Evolutionary conservation across 1,140 invertebrate genomes (phyloP).

Genomic region (Micrasema longulum): DNA sequence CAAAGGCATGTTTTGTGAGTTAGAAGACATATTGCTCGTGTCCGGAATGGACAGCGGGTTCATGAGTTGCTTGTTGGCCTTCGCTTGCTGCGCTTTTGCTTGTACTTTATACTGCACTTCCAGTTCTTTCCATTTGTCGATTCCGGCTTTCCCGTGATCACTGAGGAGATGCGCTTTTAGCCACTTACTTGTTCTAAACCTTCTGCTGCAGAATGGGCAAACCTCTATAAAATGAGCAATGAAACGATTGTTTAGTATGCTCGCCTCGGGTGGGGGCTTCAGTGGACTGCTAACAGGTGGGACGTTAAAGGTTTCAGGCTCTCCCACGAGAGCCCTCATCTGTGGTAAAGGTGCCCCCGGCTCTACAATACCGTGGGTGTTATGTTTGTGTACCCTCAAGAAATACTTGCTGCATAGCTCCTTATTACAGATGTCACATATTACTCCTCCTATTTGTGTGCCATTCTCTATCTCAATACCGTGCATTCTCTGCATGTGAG

Average conservation of each 20-base stretch:
- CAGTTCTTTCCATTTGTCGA: slow-evolving; percentile 78
- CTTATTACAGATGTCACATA: slow-evolving; percentile 97
- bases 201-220: slow-evolving; percentile 87
- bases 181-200: slow-evolving; percentile 92
- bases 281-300: slow-evolving; percentile 65
- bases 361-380: slow-evolving; percentile 94
- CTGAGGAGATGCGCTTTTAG: slow-evolving; percentile 88
- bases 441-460: slow-evolving; percentile 90
- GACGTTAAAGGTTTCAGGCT: slow-evolving; percentile 51
- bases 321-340: slow-evolving; percentile 51
- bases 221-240: slow-evolving; percentile 81
- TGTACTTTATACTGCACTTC: slow-evolving; percentile 60
- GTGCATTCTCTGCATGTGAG: slow-evolving; percentile 99
- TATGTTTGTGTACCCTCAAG: slow-evolving; percentile 95
- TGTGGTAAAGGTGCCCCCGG: slow-evolving; percentile 66
- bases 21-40: slow-evolving; percentile 68
- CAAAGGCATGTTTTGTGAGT: slow-evolving; percentile 71
- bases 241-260: slow-evolving; percentile 73
- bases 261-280: slow-evolving; percentile 67
- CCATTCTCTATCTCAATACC: slow-evolving; percentile 95
- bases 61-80: slow-evolving; percentile 55
- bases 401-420: slow-evolving; percentile 98
- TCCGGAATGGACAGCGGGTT: slow-evolving; percentile 47
- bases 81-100: slow-evolving; percentile 56
- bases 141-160: slow-evolving; percentile 83